Conservation (phyloP, 1,140 invertebrate genomes). For the Paralvinella palmiformis region DNA sequence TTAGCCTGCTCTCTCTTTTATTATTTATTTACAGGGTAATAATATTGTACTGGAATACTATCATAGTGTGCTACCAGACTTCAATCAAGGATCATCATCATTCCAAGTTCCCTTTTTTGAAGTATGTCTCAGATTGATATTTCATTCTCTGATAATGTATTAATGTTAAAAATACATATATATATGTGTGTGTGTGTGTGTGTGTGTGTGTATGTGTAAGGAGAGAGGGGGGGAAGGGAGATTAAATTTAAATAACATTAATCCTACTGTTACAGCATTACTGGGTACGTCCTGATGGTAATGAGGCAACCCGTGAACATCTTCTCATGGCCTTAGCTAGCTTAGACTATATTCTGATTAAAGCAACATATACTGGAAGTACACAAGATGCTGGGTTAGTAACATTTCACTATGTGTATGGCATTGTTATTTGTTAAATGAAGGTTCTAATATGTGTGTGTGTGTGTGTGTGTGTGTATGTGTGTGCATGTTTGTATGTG, state of each 20-base stretch:
- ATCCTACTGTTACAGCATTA: conserved; percentile 34
- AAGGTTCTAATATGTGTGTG: too few relatives aligned
- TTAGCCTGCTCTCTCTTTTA: not conserved
- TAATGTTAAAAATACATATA: not conserved
- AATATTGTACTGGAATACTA: conserved; percentile 68
- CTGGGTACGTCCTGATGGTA: conserved; percentile 78
- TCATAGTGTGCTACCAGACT: conserved; percentile 55
- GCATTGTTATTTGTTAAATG: too few relatives aligned
- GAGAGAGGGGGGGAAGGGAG: too few relatives aligned
- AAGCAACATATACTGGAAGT: conserved; percentile 82
- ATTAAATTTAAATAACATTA: not conserved
- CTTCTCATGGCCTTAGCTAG: conserved; percentile 88
- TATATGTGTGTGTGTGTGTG: not conserved
- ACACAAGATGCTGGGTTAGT: conserved; percentile 70
- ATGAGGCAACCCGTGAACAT: conserved; percentile 73
- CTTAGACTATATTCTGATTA: conserved; percentile 78
- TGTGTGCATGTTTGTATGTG: too few relatives aligned
- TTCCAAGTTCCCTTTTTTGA: conserved; percentile 70
- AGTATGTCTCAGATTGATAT: conserved; percentile 29
- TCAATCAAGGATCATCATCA: conserved; percentile 58
- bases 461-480: too few relatives aligned
- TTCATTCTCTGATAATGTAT: not conserved
- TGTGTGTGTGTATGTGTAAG: conserved; percentile 1
- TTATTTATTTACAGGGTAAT: conserved; percentile 62
- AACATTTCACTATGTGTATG: too few relatives aligned